Base-by-base conservation (phyloP, 1,140 invertebrate species). In the Procambarus virginalis region DNA sequence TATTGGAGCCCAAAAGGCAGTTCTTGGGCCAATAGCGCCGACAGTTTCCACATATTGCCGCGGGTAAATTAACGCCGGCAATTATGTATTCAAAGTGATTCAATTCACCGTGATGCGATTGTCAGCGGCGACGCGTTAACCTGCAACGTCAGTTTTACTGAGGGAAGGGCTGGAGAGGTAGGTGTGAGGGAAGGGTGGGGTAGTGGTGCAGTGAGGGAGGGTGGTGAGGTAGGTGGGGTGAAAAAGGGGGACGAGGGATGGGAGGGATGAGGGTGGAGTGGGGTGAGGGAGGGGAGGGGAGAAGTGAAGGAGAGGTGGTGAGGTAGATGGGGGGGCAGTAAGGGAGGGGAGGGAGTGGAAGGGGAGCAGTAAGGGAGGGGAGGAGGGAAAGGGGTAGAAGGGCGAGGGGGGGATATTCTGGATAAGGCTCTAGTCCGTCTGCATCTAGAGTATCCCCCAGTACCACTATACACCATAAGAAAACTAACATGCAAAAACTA, bases 61-160 rank as follows among this genome's bases (percentile, higher is more conserved):
- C n/a, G 68, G 68, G 5, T 20, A 9, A 34, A 73, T 73, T 73
- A 73, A 73, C 68, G 22, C 8, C 0, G 10, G n/a, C 68, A 73
- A 73, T 73, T 73, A 73, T 73, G 22, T 20, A 73, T 73, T 73
- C 68, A 73, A 73, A 73, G n/a, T 34, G 22, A 73, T 73, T 73
- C n/a, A 73, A 73, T 73, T 73, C 8, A 73, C 34, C n/a, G n/a
- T 73, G 68, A 73, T 73, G 68, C n/a, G n/a, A 73, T 73, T 73
- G 68, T 73, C n/a, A 10, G 10, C 68, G 22, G n/a, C 68, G 3
- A 9, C 68, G 20, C 6, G n/a, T 45, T 22, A 22, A 34, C 2
- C 68, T 34, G 14, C 22, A 22, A 5, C 4, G n/a, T 34, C 68
- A 73, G 68, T 73, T 45, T 73, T 73, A 34, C n/a, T 73, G 76